Evolutionary conservation across 2,113 vertebrate species (phyloP).

Genomic region (Typhlomys cinereus): DNA sequence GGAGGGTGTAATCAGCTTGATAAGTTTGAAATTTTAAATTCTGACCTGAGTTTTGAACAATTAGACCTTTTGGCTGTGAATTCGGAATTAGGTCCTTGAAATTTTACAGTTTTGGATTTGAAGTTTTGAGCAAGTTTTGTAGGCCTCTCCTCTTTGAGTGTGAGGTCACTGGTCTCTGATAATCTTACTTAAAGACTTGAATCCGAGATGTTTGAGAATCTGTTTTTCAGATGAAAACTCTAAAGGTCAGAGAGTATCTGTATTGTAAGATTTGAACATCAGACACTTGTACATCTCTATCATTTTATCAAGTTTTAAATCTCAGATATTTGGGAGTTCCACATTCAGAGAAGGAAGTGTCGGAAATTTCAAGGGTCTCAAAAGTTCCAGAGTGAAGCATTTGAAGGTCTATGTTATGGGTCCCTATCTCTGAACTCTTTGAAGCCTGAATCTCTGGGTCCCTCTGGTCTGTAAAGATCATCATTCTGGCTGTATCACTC

Average conservation of each 20-base stretch:
- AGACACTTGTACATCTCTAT: not conserved
- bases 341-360: too few relatives aligned
- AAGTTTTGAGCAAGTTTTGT: conserved; percentile 13
- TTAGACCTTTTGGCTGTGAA: not conserved
- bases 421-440: too few relatives aligned
- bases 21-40: conserved; percentile 7
- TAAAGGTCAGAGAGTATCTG: not conserved
- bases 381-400: too few relatives aligned
- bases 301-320: not conserved
- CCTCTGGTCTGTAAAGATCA: too few relatives aligned
- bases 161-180: conserved; percentile 15
- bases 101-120: not conserved
- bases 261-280: not conserved
- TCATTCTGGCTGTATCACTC: too few relatives aligned
- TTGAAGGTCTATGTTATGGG: too few relatives aligned
- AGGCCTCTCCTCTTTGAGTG: not conserved
- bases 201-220: not conserved
- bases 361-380: too few relatives aligned
- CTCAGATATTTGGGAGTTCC: too few relatives aligned
- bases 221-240: not conserved
- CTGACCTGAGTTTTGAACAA: not conserved
- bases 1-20: not conserved
- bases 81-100: conserved; percentile 10
- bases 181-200: conserved; percentile 27
- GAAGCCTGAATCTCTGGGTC: too few relatives aligned